Percentiles rank a stretch among this genome's conserved stretches.
Conservation (phyloP, 1,140 invertebrate genomes). For the Atta colombica region DNA sequence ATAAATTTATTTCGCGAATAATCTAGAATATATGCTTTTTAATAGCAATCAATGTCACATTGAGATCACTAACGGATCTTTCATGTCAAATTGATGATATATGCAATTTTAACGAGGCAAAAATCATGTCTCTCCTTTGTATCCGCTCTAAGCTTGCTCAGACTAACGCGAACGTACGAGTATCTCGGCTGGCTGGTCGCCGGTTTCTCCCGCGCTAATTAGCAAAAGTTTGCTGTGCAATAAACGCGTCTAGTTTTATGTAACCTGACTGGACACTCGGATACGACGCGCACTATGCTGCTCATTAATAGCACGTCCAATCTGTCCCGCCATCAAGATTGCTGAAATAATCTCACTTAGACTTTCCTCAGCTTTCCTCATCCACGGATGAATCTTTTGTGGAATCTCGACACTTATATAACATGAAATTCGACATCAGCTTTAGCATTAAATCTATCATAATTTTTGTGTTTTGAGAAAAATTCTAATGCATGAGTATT, state of each 20-base stretch:
- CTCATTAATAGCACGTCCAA: conserved; percentile 72
- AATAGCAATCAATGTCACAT: background rate
- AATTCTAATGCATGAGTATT: background rate
- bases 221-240: conserved; percentile 86
- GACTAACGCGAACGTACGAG: conserved; percentile 23
- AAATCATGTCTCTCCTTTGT: conserved; percentile 46
- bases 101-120: background rate
- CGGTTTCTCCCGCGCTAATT: conserved; percentile 85
- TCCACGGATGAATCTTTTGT: background rate
- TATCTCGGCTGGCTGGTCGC: conserved; percentile 83
- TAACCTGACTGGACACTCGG: conserved; percentile 79
- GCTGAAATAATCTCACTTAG: conserved; percentile 45
- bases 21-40: background rate
- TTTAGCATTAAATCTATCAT: background rate
- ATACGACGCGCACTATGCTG: conserved; percentile 59
- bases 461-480: background rate
- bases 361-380: conserved; percentile 52
- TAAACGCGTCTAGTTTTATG: conserved; percentile 83
- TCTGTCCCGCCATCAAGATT: conserved; percentile 30
- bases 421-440: background rate
- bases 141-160: conserved; percentile 61
- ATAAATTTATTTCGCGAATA: background rate
- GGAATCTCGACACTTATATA: background rate
- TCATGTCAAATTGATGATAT: background rate
- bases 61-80: background rate